Percentiles rank a stretch among this genome's conserved stretches.
phyloP scores from a whole-genome alignment of 2,113 vertebrate genomes.

The Jaculus jaculus region DNA sequence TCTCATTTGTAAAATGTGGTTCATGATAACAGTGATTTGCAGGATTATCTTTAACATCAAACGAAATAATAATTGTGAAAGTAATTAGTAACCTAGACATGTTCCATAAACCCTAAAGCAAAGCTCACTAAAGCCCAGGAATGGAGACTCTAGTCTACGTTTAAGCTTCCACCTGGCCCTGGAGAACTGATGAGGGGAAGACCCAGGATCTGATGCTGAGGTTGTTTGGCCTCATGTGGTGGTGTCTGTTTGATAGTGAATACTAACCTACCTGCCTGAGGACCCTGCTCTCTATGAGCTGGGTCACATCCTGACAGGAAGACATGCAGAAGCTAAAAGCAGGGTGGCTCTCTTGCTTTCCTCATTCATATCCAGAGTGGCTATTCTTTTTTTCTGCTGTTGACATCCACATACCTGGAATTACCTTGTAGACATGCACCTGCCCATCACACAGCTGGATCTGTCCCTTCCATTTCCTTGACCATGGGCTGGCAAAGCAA shows the following conservation, averaged over 20 bases:
- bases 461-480: not conserved
- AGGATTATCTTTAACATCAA: not conserved
- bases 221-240: not conserved
- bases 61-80: not conserved
- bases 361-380: fast-evolving
- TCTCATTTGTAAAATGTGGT: not conserved
- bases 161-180: not conserved
- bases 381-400: not conserved
- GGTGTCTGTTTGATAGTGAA: not conserved
- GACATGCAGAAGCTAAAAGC: not conserved
- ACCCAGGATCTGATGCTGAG: not conserved
- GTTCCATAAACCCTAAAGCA: not conserved
- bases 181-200: no score
- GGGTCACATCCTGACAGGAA: not conserved
- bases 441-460: not conserved
- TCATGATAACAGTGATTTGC: not conserved
- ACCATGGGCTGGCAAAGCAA: not conserved
- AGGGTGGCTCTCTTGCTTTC: not conserved
- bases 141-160: not conserved
- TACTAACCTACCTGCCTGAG: not conserved
- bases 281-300: not conserved
- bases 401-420: fast-evolving
- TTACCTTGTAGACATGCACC: no score
- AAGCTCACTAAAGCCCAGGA: not conserved
- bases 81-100: not conserved